Evolutionary conservation across 2,888 invertebrate genomes (phyloP), one percentile per base, ranked within the genome.

Genomic region (Ophion slaviceki): DNA sequence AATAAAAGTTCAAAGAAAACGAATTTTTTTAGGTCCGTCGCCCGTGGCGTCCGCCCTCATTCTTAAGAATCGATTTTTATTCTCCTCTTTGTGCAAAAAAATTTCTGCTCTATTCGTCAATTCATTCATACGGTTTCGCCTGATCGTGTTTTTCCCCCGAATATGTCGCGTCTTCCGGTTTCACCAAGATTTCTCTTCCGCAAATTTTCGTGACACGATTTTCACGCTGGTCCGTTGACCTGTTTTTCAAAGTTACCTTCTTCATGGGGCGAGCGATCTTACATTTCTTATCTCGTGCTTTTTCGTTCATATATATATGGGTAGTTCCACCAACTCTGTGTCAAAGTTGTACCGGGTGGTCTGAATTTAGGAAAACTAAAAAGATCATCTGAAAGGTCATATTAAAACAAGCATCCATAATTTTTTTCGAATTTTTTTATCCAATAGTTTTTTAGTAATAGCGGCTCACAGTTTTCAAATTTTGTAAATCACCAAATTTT

Each of bases 161-260:
- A 20, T 47, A 20, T n/a, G 59, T 20, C 28, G 36, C n/a, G 45
- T 32, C 17, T 8, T 28, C 40, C 32, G 45, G n/a, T 17, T 40
- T 67, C 61, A 76, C 75, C 17, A 17, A 40, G 67, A 47, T 59
- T 75, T 76, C 68, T 24, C 24, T n/a, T 62, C 57, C 20, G n/a
- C 62, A 78, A 74, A 83, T 83, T 80, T 77, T 74, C 77, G 77
- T 70, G 80, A 36, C 53, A 36, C 64, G 68, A 77, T 74, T 80
- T 80, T 83, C 74, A 28, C 36, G 76, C 70, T 64, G 72, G 68
- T 87, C 80, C 80, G 61, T 57, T 87, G 87, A 86, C 86, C 87
- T 79, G 81, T 85, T 87, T 86, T 68, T 72, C 77, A 79, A 81
- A 86, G 78, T 87, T 85, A 80, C 75, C 53, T 32, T 59, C 47